Conservation (phyloP, 2,113 vertebrate species). For the Odontesthes bonariensis region DNA sequence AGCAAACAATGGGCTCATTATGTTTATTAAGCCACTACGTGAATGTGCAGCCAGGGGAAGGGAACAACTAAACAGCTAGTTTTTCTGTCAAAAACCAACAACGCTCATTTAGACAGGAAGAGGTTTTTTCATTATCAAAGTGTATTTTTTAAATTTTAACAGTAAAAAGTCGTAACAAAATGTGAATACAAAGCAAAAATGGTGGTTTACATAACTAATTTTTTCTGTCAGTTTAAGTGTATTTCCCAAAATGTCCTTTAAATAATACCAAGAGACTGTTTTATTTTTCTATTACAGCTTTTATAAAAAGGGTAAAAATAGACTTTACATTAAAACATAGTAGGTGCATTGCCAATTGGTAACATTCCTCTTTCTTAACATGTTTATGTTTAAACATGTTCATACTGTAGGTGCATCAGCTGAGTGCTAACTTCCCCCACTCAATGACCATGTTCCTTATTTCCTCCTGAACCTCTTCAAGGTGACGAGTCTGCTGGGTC, state of each 20-base stretch:
- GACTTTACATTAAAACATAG: slow-evolving; percentile 30
- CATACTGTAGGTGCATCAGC: slow-evolving; percentile 14
- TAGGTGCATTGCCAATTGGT: background rate
- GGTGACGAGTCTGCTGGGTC: slow-evolving; percentile 77
- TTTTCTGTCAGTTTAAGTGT: background rate
- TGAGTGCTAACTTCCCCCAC: slow-evolving; percentile 51
- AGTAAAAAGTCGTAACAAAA: background rate
- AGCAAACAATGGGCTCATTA: background rate
- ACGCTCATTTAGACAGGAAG: too few species aligned
- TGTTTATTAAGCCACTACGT: too few species aligned
- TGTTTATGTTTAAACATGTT: slow-evolving; percentile 9
- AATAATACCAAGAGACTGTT: background rate
- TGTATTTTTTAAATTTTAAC: too few species aligned
- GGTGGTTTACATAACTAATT: background rate
- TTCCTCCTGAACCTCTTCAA: slow-evolving; percentile 84
- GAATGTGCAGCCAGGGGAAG: too few species aligned
- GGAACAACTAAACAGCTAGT: background rate
- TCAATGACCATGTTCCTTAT: slow-evolving; percentile 76
- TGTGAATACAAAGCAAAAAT: background rate
- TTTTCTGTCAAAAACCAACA: background rate
- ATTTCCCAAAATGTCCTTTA: background rate
- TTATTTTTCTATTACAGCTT: slow-evolving; percentile 8
- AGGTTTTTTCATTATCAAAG: too few species aligned
- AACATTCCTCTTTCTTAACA: background rate
- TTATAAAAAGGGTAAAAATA: slow-evolving; percentile 35